Base-by-base conservation (phyloP, 64 coral and sea anemone species). In the Pocillopora verrucosa region DNA sequence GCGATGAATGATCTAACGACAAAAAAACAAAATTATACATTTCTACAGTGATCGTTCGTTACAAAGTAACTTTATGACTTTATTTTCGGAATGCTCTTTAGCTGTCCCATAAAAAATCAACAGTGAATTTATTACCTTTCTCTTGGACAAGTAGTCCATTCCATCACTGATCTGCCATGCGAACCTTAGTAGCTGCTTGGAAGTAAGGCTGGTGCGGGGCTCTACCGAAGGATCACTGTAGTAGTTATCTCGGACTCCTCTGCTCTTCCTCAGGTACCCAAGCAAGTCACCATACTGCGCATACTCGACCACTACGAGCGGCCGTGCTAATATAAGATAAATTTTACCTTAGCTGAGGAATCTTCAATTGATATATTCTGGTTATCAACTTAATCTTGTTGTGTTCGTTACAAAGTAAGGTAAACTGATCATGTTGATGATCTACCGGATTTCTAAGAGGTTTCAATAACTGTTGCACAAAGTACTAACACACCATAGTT, bases 221-320 rank as follows among this genome's bases (percentile, higher is more conserved):
- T 58, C 37, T 22, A 88, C 86, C 76, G 65, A 73, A n/a, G 65
- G 69, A 58, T 93, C 85, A 22, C 22, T 75, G 59, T 93, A 93
- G 67, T 93, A 88, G 11, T 83, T 87, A 80, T 93, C 91, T 25
- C 59, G 77, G 57, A 93, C 69, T 16, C 91, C 91, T 34, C 91
- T 86, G 91, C 59, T 83, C 56, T 88, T 87, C 58, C 91, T 93
- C 77, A 93, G 37, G 76, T 93, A 93, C 13, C 91, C 91, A 73
- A 93, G 86, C 64, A 93, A 60, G 41, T 93, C 91, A 20, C 91
- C 91, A 75, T 82, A 93, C 15, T 79, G 67, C 1, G 88, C 86
- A 41, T 88, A 93, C 73, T 93, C 91, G 68, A 93, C 59, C 41
- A 93, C 88, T 41, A 93, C 81, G 15, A 93, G 5, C 30, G 74